Percentiles rank a stretch among this genome's conserved stretches.
Evolutionary conservation across 2,888 invertebrate species (phyloP).

Genomic region (Diogma glabrata): DNA sequence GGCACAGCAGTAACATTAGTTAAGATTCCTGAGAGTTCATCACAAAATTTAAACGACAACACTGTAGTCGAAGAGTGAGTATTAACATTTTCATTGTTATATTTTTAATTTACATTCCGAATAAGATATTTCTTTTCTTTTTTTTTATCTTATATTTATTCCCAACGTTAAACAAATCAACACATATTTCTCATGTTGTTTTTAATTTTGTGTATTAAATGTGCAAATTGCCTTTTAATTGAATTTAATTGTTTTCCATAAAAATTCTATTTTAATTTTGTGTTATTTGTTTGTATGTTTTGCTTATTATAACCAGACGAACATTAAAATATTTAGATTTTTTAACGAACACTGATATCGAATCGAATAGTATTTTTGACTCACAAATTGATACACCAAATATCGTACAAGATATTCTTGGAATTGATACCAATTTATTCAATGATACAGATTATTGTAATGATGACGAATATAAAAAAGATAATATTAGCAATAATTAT

Average conservation of each 20-base stretch:
- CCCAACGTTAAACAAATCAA: too few species aligned
- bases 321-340: slow-evolving; percentile 47
- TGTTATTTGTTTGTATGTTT: neutral
- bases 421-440: slow-evolving; percentile 19
- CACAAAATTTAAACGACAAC: slow-evolving; percentile 33
- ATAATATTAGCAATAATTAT: too few species aligned
- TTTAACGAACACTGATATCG: slow-evolving; percentile 41
- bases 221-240: too few species aligned
- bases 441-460: slow-evolving; percentile 3
- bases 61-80: slow-evolving; percentile 51
- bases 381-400: slow-evolving; percentile 15
- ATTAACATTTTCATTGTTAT: slow-evolving; percentile 11
- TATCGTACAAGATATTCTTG: slow-evolving; percentile 21
- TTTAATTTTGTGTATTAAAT: slow-evolving; percentile 4
- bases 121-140: slow-evolving; percentile 5
- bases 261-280: neutral
- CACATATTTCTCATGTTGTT: neutral
- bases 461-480: neutral
- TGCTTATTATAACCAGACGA: slow-evolving; percentile 16
- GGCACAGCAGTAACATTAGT: slow-evolving; percentile 76
- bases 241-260: neutral
- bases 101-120: neutral
- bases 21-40: slow-evolving; percentile 41
- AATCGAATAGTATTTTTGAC: slow-evolving; percentile 23
- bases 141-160: slow-evolving; percentile 1